phyloP scores from a whole-genome alignment of 2,797 vertebrate species.

The Phoeniculus purpureus region DNA sequence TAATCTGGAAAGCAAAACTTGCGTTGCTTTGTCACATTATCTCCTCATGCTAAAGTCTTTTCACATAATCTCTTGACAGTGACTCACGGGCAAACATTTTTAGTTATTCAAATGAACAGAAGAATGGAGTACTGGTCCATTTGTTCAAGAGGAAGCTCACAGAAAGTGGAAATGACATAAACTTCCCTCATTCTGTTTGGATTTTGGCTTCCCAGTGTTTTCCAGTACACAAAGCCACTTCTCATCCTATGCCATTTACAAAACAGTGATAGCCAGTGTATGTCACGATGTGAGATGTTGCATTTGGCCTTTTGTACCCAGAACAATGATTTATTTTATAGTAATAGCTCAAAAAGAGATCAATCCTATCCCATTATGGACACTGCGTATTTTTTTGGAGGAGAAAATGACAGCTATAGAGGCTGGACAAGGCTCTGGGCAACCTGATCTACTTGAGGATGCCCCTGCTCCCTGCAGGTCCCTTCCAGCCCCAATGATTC shows the following conservation, averaged over 20 bases:
- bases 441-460: too few relatives aligned
- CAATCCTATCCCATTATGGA: background rate
- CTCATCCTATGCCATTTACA: background rate
- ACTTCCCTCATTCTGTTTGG: background rate
- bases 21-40: background rate
- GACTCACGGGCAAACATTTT: background rate
- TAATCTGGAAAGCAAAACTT: background rate
- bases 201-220: background rate
- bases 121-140: background rate
- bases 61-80: background rate
- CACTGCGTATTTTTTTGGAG: background rate
- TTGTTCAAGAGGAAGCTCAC: background rate
- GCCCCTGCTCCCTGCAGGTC: too few relatives aligned
- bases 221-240: background rate
- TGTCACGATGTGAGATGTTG: fast-evolving
- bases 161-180: background rate
- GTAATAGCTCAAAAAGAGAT: background rate
- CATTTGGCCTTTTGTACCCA: background rate
- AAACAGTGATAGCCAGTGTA: background rate
- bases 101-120: background rate
- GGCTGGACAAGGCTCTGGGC: background rate
- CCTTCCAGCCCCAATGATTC: too few relatives aligned
- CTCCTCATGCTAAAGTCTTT: constrained; percentile 13
- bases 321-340: background rate
- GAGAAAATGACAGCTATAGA: background rate